These are phyloP conservation scores for Gambusia holbrooki DNA, from an alignment of 2,113 vertebrate genomes.

Conservation along the genomic window DNA sequence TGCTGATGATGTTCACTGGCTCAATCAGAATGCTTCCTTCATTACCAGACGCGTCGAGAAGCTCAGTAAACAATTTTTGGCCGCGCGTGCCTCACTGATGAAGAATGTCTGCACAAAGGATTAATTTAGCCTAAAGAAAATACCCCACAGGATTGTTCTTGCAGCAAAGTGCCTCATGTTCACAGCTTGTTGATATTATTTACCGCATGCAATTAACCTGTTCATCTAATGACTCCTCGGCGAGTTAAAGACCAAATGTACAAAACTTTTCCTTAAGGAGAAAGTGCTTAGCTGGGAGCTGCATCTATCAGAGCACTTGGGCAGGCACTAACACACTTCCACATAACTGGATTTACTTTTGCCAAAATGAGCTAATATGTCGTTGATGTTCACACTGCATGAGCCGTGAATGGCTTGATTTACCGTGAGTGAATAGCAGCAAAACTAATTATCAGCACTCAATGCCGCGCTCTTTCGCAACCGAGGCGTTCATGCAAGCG, in stretches of 20 bases:
- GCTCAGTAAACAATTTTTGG: no score
- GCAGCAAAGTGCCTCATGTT: conserved; percentile 22
- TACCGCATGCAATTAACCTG: conserved; percentile 41
- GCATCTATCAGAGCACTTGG: conserved; percentile 32
- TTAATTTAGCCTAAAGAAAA: conserved; percentile 1
- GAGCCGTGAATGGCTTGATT: conserved; percentile 50
- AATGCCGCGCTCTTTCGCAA: conserved; percentile 31
- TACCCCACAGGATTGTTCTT: conserved; percentile 21
- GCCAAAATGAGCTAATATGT: conserved; percentile 46
- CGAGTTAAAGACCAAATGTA: not conserved
- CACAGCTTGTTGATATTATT: conserved; percentile 41
- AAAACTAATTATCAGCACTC: conserved; percentile 46
- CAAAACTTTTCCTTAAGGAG: conserved; percentile 28
- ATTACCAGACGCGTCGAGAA: no score
- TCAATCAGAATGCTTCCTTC: no score
- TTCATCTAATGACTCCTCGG: conserved; percentile 33
- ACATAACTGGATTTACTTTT: conserved; percentile 44
- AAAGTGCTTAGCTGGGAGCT: conserved; percentile 46
- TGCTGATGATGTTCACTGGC: no score
- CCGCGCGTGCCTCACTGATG: no score
- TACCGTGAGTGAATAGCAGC: conserved; percentile 42
- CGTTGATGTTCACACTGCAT: conserved; percentile 52
- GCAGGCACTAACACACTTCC: conserved; percentile 37
- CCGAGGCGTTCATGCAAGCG: conserved; percentile 37
- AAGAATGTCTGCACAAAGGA: no score